Percentiles rank a stretch among this genome's conserved stretches.
phyloP scores from a whole-genome alignment of 1,140 invertebrate genomes.

The Euura saliciscinereae region DNA sequence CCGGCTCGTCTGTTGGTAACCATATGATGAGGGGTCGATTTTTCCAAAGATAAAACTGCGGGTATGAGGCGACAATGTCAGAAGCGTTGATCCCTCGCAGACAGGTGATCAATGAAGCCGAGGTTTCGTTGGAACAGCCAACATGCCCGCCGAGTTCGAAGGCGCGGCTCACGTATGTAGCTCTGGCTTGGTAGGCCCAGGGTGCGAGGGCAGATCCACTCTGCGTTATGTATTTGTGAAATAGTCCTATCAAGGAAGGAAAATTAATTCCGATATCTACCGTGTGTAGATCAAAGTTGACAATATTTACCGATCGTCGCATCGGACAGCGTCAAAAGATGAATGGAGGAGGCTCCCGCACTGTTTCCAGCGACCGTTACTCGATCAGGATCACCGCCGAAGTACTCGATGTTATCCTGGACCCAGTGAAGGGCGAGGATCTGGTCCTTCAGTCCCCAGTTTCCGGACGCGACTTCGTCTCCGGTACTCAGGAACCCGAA shows the following conservation, averaged over 20 bases:
- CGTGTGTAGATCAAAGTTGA: background rate
- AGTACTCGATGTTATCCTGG: slow-evolving; percentile 43
- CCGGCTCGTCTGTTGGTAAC: slow-evolving; percentile 25
- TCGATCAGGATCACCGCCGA: slow-evolving; percentile 44
- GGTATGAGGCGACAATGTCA: slow-evolving; percentile 2
- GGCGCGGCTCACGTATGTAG: slow-evolving; percentile 15
- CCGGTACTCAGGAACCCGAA: slow-evolving; percentile 63
- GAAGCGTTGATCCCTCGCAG: slow-evolving; percentile 15
- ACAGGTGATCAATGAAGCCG: slow-evolving; percentile 21
- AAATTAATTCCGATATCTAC: background rate
- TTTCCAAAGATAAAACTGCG: slow-evolving; percentile 15
- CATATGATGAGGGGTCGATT: slow-evolving; percentile 17
- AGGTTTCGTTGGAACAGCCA: slow-evolving; percentile 23
- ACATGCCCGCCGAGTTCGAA: slow-evolving; percentile 17
- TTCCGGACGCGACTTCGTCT: slow-evolving; percentile 47
- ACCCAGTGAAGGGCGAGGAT: slow-evolving; percentile 57
- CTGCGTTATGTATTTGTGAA: slow-evolving; percentile 64
- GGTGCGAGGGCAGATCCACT: slow-evolving; percentile 67
- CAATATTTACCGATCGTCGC: slow-evolving; percentile 40
- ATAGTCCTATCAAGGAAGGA: slow-evolving; percentile 53
- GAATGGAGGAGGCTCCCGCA: slow-evolving; percentile 37
- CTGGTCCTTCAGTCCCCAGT: slow-evolving; percentile 61
- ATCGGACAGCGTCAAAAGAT: slow-evolving; percentile 61
- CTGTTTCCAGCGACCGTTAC: slow-evolving; percentile 41
- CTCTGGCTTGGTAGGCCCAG: slow-evolving; percentile 55